These are phyloP conservation scores for Zoroaster sp. DNA, from an alignment of 53 echinoderm and acorn worm species.

Conservation along the genomic window DNA sequence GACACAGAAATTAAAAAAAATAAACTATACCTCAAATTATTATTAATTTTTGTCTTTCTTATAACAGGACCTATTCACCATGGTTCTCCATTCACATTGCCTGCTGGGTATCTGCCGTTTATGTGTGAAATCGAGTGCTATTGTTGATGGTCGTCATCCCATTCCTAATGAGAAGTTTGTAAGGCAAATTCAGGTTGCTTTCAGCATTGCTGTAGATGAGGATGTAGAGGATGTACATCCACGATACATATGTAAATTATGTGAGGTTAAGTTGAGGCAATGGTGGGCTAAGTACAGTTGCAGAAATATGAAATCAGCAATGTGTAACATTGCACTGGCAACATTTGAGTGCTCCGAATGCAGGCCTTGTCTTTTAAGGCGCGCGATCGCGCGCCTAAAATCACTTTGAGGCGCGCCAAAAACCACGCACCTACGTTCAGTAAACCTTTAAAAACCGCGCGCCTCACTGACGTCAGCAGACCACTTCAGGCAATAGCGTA, in stretches of 20 bases:
- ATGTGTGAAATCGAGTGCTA: background rate
- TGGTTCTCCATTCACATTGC: background rate
- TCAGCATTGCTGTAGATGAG: background rate
- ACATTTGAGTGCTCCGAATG: background rate
- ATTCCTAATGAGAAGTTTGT: background rate
- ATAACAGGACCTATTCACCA: too few relatives aligned
- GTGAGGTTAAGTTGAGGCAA: background rate
- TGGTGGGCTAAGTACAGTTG: background rate
- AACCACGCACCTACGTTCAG: too few relatives aligned
- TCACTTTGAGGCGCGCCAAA: too few relatives aligned
- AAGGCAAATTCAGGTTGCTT: background rate
- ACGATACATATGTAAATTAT: background rate
- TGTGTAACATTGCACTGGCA: background rate
- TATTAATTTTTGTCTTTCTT: too few relatives aligned
- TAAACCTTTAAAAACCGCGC: too few relatives aligned
- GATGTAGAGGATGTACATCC: background rate
- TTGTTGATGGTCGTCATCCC: background rate
- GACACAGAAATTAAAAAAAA: too few relatives aligned
- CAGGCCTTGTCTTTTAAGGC: too few relatives aligned
- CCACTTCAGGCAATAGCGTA: too few relatives aligned
- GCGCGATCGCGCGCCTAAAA: too few relatives aligned
- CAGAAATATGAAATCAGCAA: background rate
- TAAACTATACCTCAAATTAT: too few relatives aligned
- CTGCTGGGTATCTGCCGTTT: background rate
- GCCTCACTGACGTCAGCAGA: too few relatives aligned